Evolutionary conservation across 1,140 invertebrate species (phyloP), one percentile per base, ranked within the genome.

Genomic region (Zelostemma sp.): DNA sequence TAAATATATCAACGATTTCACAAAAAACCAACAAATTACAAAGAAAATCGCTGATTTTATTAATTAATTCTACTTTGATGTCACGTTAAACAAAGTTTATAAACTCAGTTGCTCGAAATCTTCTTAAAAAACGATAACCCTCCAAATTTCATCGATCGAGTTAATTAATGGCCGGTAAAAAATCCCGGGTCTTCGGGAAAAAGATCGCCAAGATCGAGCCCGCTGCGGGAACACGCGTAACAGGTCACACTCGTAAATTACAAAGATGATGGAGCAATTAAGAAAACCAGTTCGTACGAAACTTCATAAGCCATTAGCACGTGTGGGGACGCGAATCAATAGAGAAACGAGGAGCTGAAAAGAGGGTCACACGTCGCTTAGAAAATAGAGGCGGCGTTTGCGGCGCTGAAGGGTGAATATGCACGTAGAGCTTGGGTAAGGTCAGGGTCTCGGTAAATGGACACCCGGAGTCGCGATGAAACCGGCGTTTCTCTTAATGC

Each of bases 381-480:
- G 67, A 58, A 41, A 70, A 45, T 45, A 48, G 53, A 57, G 25
- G 51, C 58, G 18, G 60, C 46, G 41, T 58, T 49, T 48, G 43
- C 41, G 31, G 18, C 33, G 35, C 55, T 46, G 61, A 68, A 70
- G 74, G 71, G 60, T 72, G 68, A 68, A 72, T 72, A 69, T 61
- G 60, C 68, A 46, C 48, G 25, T 45, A 41, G 33, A n/a, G 45
- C 41, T 31, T 64, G 53, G 57, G 72, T 45, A 76, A 74, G 75
- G 75, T 77, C 73, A 77, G 64, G 75, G 68, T 72, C 51, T 33
- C 25, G 67, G 57, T 59, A 70, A 70, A 65, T 62, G 46, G 67
- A 43, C 31, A 56, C 56, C 57, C 47, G 17, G 40, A 21, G 19
- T 17, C 12, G 58, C 55, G 53, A 62, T 58, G 62, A 62, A 35